A percentile compares a stretch with the other conserved stretches of the same genome.
Evolutionary conservation across 2,888 invertebrate genomes (phyloP).

Genomic region (Blomia tropicalis): DNA sequence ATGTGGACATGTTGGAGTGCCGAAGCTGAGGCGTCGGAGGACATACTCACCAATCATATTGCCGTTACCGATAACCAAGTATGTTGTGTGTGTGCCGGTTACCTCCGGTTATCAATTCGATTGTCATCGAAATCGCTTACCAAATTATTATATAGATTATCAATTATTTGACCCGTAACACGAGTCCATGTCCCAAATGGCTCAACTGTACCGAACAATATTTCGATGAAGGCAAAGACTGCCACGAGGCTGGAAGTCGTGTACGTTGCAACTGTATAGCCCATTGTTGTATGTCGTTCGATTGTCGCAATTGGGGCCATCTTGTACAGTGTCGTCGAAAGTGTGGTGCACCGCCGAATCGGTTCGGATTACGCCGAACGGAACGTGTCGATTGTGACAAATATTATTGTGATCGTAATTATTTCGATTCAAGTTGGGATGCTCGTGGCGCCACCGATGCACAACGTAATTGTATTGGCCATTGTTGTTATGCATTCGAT

Average conservation of each 20-base stretch:
- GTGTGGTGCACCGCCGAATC: slow-evolving; percentile 16
- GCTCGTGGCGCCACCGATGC: neutral
- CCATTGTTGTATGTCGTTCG: slow-evolving; percentile 21
- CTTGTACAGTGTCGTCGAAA: slow-evolving; percentile 22
- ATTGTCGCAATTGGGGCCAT: slow-evolving; percentile 21
- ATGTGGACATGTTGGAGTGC: no score
- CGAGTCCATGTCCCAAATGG: neutral
- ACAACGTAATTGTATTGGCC: slow-evolving; percentile 20
- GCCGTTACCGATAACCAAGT: neutral
- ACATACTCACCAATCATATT: neutral
- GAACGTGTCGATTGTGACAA: slow-evolving; percentile 9
- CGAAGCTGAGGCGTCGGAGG: neutral
- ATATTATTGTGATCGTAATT: slow-evolving; percentile 13
- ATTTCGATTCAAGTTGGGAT: slow-evolving; percentile 14
- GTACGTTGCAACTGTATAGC: slow-evolving; percentile 19
- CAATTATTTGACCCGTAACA: neutral
- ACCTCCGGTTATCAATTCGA: neutral
- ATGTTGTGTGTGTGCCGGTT: no score
- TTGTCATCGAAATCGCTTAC: neutral
- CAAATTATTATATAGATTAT: neutral
- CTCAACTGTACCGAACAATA: slow-evolving; percentile 15
- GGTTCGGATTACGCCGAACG: neutral
- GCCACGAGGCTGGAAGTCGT: slow-evolving; percentile 2
- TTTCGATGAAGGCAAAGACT: slow-evolving; percentile 23
- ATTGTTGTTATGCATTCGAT: slow-evolving; percentile 22